Percentiles rank a stretch among this genome's conserved stretches.
Evolutionary conservation across 2,113 vertebrate genomes (phyloP).

Genomic region (Heteronetta atricapilla): DNA sequence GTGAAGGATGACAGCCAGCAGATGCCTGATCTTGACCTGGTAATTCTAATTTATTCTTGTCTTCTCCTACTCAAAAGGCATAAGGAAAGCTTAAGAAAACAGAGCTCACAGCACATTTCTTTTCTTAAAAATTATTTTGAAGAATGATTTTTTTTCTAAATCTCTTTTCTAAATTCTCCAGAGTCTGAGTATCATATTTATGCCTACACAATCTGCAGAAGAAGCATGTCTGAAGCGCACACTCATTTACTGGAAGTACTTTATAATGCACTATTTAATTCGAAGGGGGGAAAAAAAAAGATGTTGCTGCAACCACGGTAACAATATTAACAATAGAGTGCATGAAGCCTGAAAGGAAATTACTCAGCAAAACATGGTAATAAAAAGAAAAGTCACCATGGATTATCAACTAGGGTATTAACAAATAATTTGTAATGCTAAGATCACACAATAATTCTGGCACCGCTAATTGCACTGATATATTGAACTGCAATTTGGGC

Average conservation of each 20-base stretch:
- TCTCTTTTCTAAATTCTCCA: not conserved
- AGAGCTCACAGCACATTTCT: not conserved
- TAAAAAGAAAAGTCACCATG: slow-evolving; percentile 30
- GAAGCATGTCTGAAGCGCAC: not conserved
- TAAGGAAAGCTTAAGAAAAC: not conserved
- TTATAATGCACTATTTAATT: slow-evolving; percentile 38
- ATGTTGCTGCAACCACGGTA: not conserved
- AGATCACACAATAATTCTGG: not conserved
- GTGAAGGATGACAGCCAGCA: slow-evolving; percentile 40
- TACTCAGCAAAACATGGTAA: slow-evolving; percentile 19
- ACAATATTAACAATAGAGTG: slow-evolving; percentile 22
- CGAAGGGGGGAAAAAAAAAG: not conserved
- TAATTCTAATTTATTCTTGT: slow-evolving; percentile 54
- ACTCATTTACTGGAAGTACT: slow-evolving; percentile 27
- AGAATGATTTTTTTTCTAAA: not conserved
- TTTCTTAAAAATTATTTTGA: not conserved
- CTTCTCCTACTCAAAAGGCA: not conserved
- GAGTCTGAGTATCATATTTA: slow-evolving; percentile 5
- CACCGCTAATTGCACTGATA: slow-evolving; percentile 8
- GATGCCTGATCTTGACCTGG: slow-evolving; percentile 4
- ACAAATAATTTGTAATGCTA: slow-evolving; percentile 12
- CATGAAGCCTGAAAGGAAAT: slow-evolving; percentile 46
- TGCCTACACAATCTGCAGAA: not conserved
- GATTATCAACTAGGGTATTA: slow-evolving; percentile 16
- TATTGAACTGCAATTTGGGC: not conserved